Percentiles rank a stretch among this genome's conserved stretches.
Evolutionary conservation across 2,797 vertebrate genomes (phyloP).

Genomic region (Lacerta viridis): DNA sequence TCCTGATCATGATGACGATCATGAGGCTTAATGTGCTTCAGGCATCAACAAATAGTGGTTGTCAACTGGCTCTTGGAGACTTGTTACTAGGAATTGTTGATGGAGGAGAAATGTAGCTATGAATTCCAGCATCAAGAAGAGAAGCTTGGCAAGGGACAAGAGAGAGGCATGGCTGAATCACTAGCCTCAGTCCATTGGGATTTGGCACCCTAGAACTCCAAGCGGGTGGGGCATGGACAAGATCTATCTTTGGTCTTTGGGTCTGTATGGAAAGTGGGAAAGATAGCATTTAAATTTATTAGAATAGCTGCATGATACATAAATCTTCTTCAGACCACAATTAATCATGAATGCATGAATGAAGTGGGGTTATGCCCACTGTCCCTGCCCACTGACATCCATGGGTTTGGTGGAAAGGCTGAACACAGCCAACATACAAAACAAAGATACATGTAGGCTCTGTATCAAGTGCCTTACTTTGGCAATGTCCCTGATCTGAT

Average conservation of each 20-base stretch:
- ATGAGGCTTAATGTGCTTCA: slow-evolving; percentile 19
- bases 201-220: not conserved
- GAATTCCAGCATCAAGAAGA: not conserved
- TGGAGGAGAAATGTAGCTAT: not conserved
- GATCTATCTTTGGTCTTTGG: not conserved
- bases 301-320: not conserved
- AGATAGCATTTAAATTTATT: not conserved
- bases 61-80: not conserved
- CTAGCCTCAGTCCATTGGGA: not conserved
- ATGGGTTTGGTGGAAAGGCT: not conserved
- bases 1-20: not conserved
- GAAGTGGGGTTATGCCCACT: not conserved
- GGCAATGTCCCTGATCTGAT: not conserved
- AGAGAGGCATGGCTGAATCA: not conserved
- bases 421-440: not conserved
- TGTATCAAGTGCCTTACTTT: not conserved
- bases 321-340: not conserved
- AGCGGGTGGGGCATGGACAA: not conserved
- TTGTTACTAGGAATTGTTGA: not conserved
- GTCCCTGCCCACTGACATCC: not conserved
- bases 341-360: not conserved
- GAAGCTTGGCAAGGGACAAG: not conserved
- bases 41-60: slow-evolving; percentile 5
- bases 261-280: not conserved
- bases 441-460: not conserved